Conservation (phyloP, 2,888 invertebrate species). For the Beris morrisii region DNA sequence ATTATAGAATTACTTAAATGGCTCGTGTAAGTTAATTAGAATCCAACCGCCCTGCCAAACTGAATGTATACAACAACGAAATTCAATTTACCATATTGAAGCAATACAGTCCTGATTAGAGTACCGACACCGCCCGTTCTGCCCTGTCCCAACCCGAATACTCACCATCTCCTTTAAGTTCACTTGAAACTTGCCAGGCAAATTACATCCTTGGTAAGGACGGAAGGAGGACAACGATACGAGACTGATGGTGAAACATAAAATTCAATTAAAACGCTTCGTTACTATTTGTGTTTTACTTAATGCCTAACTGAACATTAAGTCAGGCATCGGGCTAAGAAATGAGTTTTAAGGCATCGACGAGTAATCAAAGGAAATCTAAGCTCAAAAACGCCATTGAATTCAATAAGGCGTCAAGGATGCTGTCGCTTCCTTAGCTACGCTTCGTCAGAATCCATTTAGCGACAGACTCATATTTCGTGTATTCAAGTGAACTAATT, state of each 20-base stretch:
- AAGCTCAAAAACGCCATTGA: no score
- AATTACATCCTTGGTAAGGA: no score
- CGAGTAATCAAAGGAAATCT: no score
- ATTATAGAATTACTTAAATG: neutral
- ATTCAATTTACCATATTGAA: constrained; percentile 13
- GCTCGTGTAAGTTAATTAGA: neutral
- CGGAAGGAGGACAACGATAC: no score
- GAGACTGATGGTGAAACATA: neutral
- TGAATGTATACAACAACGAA: neutral
- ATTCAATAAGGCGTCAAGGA: no score
- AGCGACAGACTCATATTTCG: no score
- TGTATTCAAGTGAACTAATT: constrained; percentile 4
- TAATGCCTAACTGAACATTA: neutral
- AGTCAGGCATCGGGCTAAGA: neutral
- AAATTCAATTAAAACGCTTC: constrained; percentile 12
- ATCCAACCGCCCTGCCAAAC: neutral
- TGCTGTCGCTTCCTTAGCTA: no score
- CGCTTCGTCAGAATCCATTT: no score
- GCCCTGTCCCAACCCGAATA: no score
- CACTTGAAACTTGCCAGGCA: no score
- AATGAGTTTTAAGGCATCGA: no score
- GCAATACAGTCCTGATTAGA: neutral
- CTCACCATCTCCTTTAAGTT: no score
- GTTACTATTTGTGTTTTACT: neutral
- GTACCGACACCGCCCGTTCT: neutral